These are phyloP conservation scores for Siniperca scherzeri DNA, from an alignment of 2,797 vertebrate genomes.

Conservation along the genomic window DNA sequence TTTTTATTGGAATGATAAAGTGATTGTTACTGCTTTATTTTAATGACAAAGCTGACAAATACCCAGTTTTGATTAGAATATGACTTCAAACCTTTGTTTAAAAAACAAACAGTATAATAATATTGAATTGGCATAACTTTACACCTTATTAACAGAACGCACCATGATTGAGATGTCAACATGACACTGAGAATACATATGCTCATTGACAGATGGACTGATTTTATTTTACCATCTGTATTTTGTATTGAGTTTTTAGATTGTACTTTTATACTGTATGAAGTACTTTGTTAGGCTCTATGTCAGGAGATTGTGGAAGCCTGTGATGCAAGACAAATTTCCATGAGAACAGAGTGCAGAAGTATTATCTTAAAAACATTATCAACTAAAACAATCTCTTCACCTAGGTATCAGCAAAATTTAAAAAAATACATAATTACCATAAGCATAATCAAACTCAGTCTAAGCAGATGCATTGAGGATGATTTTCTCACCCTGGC, in stretches of 20 bases:
- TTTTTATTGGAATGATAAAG: not conserved
- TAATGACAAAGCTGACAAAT: not conserved
- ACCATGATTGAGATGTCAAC: not conserved
- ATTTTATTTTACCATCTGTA: not conserved
- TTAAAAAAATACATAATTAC: constrained; percentile 1
- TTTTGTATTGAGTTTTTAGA: not conserved
- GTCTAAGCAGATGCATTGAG: not conserved
- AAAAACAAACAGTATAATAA: not conserved
- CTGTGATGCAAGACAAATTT: not conserved
- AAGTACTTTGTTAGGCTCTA: not conserved
- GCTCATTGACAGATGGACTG: not conserved
- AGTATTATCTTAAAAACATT: not conserved
- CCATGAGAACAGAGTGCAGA: not conserved
- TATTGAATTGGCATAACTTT: not conserved
- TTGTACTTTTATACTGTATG: not conserved
- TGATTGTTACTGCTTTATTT: not conserved
- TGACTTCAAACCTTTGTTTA: not conserved
- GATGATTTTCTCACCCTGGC: not conserved
- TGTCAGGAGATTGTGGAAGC: not conserved
- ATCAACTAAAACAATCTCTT: not conserved
- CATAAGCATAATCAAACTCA: not conserved
- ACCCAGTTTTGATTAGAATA: not conserved
- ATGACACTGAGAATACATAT: not conserved
- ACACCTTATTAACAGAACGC: not conserved
- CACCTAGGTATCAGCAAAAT: not conserved